A percentile compares a stretch with the other conserved stretches of the same genome.
Conservation (phyloP, 2,888 invertebrate genomes). For the Orthosia incerta region DNA sequence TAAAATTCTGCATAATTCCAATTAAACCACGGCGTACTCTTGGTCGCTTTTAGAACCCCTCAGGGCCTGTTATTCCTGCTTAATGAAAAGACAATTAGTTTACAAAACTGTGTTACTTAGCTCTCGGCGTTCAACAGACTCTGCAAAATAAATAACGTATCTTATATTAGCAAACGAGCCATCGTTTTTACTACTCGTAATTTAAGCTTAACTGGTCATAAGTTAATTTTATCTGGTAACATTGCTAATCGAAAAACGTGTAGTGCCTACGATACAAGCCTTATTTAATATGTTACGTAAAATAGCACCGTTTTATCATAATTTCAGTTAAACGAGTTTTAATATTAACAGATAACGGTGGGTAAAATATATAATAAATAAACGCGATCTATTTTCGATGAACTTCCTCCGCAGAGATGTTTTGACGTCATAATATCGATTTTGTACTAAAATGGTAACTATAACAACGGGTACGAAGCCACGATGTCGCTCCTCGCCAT, state of each 20-base stretch:
- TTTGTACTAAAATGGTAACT: constrained; percentile 58
- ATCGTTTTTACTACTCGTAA: not conserved
- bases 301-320: constrained; percentile 16
- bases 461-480: constrained; percentile 32
- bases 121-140: constrained; percentile 16
- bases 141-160: constrained; percentile 20
- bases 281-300: not conserved
- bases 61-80: constrained; percentile 30
- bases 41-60: constrained; percentile 32
- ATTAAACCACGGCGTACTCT: constrained; percentile 30
- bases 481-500: constrained; percentile 30
- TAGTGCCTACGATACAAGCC: not conserved
- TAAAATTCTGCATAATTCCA: constrained; percentile 28
- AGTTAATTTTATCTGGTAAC: constrained; percentile 3
- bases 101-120: constrained; percentile 36
- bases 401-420: constrained; percentile 30
- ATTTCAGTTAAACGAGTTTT: constrained; percentile 15
- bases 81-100: constrained; percentile 61
- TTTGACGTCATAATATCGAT: constrained; percentile 60
- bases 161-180: not conserved
- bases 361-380: not conserved
- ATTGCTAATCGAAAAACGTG: not conserved
- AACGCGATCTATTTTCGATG: constrained; percentile 33
- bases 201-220: not conserved
- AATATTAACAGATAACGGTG: constrained; percentile 6